These are phyloP conservation scores for Itoplectis maculator DNA, from an alignment of 2,888 invertebrate genomes.

Conservation along the genomic window DNA sequence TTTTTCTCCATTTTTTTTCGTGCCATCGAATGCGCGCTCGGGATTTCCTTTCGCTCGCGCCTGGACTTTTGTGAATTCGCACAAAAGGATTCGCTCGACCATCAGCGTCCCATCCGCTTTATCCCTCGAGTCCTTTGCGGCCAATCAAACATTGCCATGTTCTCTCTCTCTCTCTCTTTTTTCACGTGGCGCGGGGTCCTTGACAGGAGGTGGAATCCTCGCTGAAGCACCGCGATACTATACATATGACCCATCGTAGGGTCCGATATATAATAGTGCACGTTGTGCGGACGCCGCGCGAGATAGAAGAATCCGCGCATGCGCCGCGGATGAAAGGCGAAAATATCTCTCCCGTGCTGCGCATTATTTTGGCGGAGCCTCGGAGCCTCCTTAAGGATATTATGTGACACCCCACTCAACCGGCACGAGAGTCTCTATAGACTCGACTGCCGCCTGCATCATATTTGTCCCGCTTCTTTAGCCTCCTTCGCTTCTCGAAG, in stretches of 20 bases:
- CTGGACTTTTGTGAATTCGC: conserved; percentile 71
- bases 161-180: conserved; percentile 29
- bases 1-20: conserved; percentile 25
- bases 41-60: conserved; percentile 52
- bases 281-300: too few species aligned
- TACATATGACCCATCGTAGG: too few species aligned
- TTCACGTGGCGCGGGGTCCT: neutral
- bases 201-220: too few species aligned
- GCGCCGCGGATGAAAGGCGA: conserved; percentile 11
- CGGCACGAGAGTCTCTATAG: conserved; percentile 22
- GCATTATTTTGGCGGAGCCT: conserved; percentile 45
- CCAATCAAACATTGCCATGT: conserved; percentile 48
- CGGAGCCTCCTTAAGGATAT: conserved; percentile 50
- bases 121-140: conserved; percentile 41
- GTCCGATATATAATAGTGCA: too few species aligned
- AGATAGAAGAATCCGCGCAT: too few species aligned
- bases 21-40: conserved; percentile 12
- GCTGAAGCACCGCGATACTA: neutral
- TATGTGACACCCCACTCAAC: conserved; percentile 56
- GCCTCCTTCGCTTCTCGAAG: too few species aligned
- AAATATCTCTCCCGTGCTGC: conserved; percentile 26
- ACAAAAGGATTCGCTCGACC: conserved; percentile 71
- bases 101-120: conserved; percentile 24
- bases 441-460: conserved; percentile 36
- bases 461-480: conserved; percentile 7